Conservation (phyloP, 2,888 invertebrate genomes). For the Scelioninae gen. 2 region DNA sequence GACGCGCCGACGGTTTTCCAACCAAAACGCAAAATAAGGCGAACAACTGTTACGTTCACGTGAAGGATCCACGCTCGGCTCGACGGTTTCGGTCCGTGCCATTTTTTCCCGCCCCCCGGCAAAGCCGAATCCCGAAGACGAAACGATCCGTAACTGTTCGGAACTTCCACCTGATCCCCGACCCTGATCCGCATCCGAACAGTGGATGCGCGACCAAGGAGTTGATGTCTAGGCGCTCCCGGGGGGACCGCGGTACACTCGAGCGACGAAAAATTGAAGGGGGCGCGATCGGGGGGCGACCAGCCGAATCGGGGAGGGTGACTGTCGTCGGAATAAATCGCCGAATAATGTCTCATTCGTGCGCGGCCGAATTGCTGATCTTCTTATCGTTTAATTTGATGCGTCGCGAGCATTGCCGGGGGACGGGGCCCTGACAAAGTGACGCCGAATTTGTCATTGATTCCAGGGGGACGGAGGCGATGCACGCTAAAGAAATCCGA, state of each 20-base stretch:
- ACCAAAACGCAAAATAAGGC: conserved; percentile 42
- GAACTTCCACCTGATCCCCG: conserved; percentile 60
- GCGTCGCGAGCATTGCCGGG: conserved; percentile 34
- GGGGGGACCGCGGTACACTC: conserved; percentile 64
- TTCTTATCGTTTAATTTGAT: conserved; percentile 49
- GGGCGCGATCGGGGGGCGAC: neutral
- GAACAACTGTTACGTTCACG: conserved; percentile 52
- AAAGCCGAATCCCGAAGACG: conserved; percentile 3
- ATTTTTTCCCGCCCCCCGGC: neutral
- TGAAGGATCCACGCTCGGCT: conserved; percentile 43
- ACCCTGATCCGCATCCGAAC: conserved; percentile 43
- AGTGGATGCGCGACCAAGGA: conserved; percentile 40
- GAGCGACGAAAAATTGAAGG: conserved; percentile 53
- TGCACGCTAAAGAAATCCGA: no score
- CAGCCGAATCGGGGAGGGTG: conserved; percentile 27
- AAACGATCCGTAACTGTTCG: conserved; percentile 62
- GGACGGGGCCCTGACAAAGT: conserved; percentile 35
- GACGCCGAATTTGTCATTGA: conserved; percentile 44
- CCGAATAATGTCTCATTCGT: conserved; percentile 55
- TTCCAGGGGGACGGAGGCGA: conserved; percentile 7
- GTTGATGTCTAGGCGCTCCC: conserved; percentile 58
- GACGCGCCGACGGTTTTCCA: conserved; percentile 23
- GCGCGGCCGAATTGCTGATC: conserved; percentile 39
- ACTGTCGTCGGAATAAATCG: conserved; percentile 52
- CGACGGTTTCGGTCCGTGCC: neutral